Conservation (phyloP, 2,797 vertebrate species). For the Acomys russatus region DNA sequence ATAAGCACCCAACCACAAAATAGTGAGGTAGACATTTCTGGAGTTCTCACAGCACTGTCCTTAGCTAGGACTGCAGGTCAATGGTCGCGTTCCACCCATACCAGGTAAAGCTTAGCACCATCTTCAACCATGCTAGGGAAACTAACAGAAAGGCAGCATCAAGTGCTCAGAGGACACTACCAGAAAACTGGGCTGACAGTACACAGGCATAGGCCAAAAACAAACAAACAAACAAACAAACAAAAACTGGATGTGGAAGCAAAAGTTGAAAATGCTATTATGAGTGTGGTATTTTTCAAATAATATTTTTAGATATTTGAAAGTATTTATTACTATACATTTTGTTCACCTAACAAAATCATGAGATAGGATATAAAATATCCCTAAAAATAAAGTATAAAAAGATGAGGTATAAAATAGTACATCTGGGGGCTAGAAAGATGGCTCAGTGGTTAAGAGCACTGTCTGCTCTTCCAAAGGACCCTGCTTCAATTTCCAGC, state of each 20-base stretch:
- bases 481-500: no score
- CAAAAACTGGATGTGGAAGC: neutral
- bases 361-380: neutral
- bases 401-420: no score
- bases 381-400: no score
- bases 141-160: neutral
- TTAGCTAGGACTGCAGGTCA: neutral
- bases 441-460: no score
- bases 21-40: neutral
- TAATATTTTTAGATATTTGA: slow-evolving; percentile 1
- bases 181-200: neutral
- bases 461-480: no score
- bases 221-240: no score
- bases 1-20: slow-evolving; percentile 7
- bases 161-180: slow-evolving; percentile 1
- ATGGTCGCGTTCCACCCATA: slow-evolving; percentile 6
- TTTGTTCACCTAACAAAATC: slow-evolving; percentile 46
- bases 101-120: neutral
- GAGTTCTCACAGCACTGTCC: slow-evolving; percentile 10
- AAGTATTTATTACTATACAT: slow-evolving; percentile 43
- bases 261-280: slow-evolving; percentile 25
- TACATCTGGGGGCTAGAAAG: no score
- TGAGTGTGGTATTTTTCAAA: neutral
- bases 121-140: slow-evolving; percentile 16
- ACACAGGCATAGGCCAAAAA: neutral